Base-by-base conservation (phyloP, 2,888 invertebrate species). In the Acleris laterana region DNA sequence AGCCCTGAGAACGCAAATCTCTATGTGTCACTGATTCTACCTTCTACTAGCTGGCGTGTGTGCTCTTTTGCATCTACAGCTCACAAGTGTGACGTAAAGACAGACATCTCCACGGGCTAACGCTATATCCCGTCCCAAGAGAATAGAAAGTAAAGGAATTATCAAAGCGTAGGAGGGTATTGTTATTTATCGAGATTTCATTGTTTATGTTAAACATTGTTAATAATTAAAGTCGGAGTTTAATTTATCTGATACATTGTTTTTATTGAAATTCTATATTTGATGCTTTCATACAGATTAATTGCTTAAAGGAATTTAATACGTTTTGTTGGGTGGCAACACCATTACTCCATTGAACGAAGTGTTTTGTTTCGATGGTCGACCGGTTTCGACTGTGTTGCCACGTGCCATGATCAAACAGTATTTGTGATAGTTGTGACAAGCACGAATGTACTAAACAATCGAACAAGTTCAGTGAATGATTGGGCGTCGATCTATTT, bases 131-230 rank as follows among this genome's bases (percentile, higher is more conserved):
- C 20, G 9, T 19, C 11, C 50, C 20, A 50, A 22, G 5, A 16
- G 25, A 51, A 51, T 16, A 49, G 49, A 49, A 49, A 49, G 49
- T 11, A 25, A 11, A 25, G 44, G 56, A 9, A 57, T 44, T 44
- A 16, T 6, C 11, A 19, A 42, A 25, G 56, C 56, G 65, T 65
- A 16, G 65, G 65, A 44, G 59, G 16, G 53, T 16, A 22, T 22
- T 22, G 17, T 56, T 51, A 61, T 65, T 65, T 65, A 65, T 65
- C 7, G 60, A 25, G 55, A 61, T 65, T 61, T 50, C 56, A 49
- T 61, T 65, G 60, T 65, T 65, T 65, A 65, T 65, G 56, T 44
- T 65, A 2, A 46, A 20, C 28, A 61, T 65, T 65, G 60, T 65
- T 50, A 55, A 64, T 64, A 64, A 61, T 65, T 60, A 65, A 65